Conservation (phyloP, 2,113 vertebrate species). For the Tiliqua scincoides region DNA sequence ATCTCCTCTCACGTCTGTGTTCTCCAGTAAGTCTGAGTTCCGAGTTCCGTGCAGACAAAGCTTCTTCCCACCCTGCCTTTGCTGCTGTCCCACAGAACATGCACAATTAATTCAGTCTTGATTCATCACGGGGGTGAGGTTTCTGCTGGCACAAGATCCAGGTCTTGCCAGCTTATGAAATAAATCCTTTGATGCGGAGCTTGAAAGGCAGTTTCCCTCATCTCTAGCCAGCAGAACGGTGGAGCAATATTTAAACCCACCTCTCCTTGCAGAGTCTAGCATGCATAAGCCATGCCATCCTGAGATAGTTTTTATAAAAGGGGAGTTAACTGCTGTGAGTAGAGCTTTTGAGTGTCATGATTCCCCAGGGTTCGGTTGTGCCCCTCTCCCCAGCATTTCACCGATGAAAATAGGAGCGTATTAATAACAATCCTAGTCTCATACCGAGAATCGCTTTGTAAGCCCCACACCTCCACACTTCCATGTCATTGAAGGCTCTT, state of each 20-base stretch:
- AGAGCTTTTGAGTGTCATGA: too few species aligned
- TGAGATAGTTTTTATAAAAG: neutral
- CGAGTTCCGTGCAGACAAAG: neutral
- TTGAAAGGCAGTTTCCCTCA: slow-evolving; percentile 70
- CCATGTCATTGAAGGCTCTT: too few species aligned
- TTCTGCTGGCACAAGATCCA: slow-evolving; percentile 66
- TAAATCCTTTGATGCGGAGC: slow-evolving; percentile 72
- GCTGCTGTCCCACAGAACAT: slow-evolving; percentile 46
- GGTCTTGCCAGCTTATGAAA: slow-evolving; percentile 72
- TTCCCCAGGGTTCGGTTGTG: neutral
- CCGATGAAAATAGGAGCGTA: too few species aligned
- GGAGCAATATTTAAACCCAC: slow-evolving; percentile 58
- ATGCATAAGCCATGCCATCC: neutral
- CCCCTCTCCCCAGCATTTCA: too few species aligned
- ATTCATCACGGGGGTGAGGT: slow-evolving; percentile 67
- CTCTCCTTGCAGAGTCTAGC: neutral
- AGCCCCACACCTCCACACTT: too few species aligned
- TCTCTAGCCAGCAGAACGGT: slow-evolving; percentile 59
- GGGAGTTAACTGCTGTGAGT: too few species aligned
- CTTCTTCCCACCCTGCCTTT: slow-evolving; percentile 14
- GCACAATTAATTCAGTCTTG: slow-evolving; percentile 73
- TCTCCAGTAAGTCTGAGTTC: neutral
- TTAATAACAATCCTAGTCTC: too few species aligned
- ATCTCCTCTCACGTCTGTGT: too few species aligned
- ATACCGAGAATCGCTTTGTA: too few species aligned